Conservation (phyloP, 2,888 invertebrate genomes). For the Brachyptera risi region DNA sequence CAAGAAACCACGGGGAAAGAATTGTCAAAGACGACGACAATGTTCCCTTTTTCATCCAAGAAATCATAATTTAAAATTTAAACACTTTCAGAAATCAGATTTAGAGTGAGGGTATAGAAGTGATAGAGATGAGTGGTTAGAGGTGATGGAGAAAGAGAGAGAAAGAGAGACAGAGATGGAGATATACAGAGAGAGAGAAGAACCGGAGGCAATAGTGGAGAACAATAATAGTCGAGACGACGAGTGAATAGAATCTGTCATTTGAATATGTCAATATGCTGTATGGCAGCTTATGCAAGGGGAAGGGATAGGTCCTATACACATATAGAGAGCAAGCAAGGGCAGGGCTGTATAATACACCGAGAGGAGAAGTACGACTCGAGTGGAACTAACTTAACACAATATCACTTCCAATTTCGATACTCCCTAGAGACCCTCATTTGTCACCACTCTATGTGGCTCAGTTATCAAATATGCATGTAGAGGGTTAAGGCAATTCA, state of each 20-base stretch:
- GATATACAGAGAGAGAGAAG: neutral
- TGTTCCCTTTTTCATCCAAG: too few species aligned
- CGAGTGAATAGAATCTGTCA: constrained; percentile 24
- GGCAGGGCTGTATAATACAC: neutral
- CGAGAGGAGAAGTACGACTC: neutral
- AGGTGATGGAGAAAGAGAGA: too few species aligned
- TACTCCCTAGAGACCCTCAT: constrained; percentile 30
- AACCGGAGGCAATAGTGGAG: constrained; percentile 8
- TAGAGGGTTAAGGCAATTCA: neutral
- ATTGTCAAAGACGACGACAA: too few species aligned
- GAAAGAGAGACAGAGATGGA: neutral
- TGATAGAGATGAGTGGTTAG: too few species aligned
- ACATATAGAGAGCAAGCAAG: neutral
- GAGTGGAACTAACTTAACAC: constrained; percentile 27
- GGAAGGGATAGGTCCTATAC: too few species aligned
- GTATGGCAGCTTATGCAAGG: constrained; percentile 24
- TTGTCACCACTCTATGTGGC: constrained; percentile 28
- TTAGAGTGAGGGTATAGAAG: too few species aligned
- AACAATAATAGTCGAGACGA: constrained; percentile 29
- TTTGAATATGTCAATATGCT: constrained; percentile 33
- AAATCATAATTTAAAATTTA: too few species aligned
- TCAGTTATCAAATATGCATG: constrained; percentile 33
- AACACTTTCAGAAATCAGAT: too few species aligned
- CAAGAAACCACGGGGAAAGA: too few species aligned
- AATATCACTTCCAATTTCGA: constrained; percentile 32